Evolutionary conservation across 2,113 vertebrate genomes (phyloP).

Genomic region (Patagioenas fasciata): DNA sequence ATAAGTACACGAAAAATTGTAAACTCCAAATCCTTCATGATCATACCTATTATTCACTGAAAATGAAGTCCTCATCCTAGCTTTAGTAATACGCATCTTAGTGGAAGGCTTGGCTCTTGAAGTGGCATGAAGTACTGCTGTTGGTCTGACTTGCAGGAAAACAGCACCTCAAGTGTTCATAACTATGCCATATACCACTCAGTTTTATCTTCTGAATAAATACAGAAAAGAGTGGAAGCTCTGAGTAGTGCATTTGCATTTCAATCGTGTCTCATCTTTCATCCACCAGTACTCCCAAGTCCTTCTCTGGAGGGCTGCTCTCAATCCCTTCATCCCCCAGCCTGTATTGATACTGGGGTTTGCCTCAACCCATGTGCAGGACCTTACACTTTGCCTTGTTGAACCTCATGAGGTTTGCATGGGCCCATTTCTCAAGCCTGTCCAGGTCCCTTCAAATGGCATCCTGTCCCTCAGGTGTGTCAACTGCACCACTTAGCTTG

Average conservation of each 20-base stretch:
- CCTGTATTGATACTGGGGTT: fast-evolving
- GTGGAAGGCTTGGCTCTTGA: neutral
- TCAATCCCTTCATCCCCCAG: neutral
- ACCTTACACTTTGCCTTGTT: neutral
- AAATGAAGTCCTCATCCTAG: neutral
- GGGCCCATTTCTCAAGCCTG: neutral
- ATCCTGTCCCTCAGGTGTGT: fast-evolving
- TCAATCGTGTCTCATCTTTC: neutral
- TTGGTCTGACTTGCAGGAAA: neutral
- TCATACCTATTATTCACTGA: neutral
- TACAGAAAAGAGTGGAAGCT: neutral
- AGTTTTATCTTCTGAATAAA: neutral
- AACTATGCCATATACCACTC: neutral
- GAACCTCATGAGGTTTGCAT: neutral
- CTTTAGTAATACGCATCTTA: neutral
- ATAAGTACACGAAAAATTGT: neutral
- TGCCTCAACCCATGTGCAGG: neutral
- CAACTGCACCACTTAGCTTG: neutral
- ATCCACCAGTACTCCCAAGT: neutral
- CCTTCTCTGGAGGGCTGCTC: neutral
- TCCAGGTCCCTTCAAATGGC: neutral
- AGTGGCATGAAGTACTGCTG: neutral
- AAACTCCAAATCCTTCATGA: neutral
- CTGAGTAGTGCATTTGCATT: neutral
- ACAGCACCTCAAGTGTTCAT: neutral